Percentiles rank a stretch among this genome's conserved stretches.
Evolutionary conservation across 2,113 vertebrate genomes (phyloP).

Genomic region (Gavia stellata): DNA sequence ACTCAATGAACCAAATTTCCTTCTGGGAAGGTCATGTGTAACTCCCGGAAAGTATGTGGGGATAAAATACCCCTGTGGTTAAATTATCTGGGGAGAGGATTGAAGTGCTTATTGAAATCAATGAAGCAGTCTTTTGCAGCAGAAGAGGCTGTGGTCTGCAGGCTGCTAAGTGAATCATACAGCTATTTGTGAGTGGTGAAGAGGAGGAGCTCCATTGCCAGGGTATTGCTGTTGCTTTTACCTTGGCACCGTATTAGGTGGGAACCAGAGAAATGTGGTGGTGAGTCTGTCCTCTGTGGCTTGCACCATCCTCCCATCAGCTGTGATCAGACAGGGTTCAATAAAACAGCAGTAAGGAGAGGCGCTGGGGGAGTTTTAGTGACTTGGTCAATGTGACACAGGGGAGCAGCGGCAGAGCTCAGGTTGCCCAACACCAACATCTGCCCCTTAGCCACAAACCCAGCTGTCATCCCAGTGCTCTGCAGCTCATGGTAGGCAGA

Average conservation of each 20-base stretch:
- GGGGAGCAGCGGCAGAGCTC: not conserved
- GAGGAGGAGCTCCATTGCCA: not conserved
- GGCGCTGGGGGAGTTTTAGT: not conserved
- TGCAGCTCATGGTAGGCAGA: not conserved
- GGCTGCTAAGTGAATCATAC: not conserved
- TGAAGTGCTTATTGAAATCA: not conserved
- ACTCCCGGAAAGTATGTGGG: not conserved
- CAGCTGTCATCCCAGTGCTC: not conserved
- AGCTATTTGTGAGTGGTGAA: not conserved
- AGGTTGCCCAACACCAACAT: not conserved
- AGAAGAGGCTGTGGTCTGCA: not conserved
- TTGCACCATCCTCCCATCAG: not conserved
- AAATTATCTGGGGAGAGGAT: not conserved
- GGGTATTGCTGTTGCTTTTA: not conserved
- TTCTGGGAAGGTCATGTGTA: not conserved
- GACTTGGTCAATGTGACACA: not conserved
- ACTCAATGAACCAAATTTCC: not conserved
- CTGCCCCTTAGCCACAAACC: not conserved
- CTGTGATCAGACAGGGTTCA: not conserved
- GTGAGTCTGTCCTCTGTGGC: not conserved
- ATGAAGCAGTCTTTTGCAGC: not conserved
- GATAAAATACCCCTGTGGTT: constrained; percentile 21
- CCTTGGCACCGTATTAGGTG: not conserved
- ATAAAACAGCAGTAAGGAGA: not conserved
- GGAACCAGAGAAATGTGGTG: not conserved